Conservation (phyloP, 53 echinoderm and acorn worm species). For the Stichopus horrens region DNA sequence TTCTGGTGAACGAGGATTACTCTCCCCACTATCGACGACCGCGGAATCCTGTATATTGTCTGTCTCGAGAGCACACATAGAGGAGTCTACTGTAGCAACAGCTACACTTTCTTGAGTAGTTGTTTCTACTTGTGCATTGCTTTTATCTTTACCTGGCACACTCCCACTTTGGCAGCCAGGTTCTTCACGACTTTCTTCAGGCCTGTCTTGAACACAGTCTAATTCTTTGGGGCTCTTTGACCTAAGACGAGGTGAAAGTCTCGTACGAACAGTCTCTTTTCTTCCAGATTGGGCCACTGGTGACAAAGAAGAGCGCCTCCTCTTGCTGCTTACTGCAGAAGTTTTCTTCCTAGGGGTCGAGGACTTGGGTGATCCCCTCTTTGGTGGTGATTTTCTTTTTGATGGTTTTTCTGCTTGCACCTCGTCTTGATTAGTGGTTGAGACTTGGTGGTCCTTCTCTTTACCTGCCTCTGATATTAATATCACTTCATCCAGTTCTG, state of each 20-base stretch:
- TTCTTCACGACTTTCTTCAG: not conserved
- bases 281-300: not conserved
- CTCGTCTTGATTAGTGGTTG: not conserved
- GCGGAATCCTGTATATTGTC: not conserved
- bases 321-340: not conserved
- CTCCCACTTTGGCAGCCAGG: not conserved
- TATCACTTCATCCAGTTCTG: not conserved
- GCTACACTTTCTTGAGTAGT: constrained; percentile 13
- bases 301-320: not conserved
- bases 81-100: not conserved
- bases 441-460: not conserved
- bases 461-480: constrained; percentile 30
- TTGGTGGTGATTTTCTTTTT: not conserved
- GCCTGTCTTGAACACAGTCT: not conserved
- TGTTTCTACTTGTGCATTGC: not conserved
- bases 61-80: not conserved
- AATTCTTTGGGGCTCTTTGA: not conserved
- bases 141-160: not conserved
- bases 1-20: not conserved
- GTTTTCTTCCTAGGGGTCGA: not conserved
- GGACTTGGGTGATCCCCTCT: constrained; percentile 6
- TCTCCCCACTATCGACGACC: not conserved
- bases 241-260: constrained; percentile 40
- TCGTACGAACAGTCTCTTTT: not conserved
- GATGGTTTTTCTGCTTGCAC: not conserved